phyloP scores from a whole-genome alignment of 2,888 invertebrate genomes.

The Ditula angustiorana region DNA sequence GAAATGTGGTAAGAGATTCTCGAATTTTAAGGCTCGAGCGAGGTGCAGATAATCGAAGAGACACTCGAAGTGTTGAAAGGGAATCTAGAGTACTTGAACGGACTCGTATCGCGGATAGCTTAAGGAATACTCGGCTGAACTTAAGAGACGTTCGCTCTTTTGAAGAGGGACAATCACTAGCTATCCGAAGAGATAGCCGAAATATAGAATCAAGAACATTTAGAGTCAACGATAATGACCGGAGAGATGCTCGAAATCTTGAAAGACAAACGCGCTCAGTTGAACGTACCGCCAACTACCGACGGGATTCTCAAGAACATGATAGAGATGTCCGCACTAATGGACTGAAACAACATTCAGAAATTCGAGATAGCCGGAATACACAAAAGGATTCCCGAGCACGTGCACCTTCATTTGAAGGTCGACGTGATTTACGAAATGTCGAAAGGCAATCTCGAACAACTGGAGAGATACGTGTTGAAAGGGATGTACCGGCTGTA shows the following conservation, averaged over 20 bases:
- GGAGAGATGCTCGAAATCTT: not conserved
- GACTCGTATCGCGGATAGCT: not conserved
- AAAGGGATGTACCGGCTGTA: slow-evolving; percentile 22
- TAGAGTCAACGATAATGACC: not conserved
- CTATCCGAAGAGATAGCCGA: slow-evolving; percentile 3
- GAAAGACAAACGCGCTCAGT: slow-evolving; percentile 9
- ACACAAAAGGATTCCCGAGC: not conserved
- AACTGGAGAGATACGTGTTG: slow-evolving; percentile 5
- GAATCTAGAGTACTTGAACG: not conserved
- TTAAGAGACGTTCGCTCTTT: not conserved
- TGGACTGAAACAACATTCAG: not conserved
- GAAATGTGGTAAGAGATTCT: not conserved
- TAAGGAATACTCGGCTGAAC: not conserved
- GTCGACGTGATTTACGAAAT: not conserved
- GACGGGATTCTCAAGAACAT: not conserved
- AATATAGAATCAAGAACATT: not conserved
- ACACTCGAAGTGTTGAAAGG: not conserved
- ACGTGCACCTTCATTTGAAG: not conserved
- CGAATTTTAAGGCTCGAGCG: not conserved
- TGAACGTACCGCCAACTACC: not conserved
- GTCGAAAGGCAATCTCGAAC: slow-evolving; percentile 7
- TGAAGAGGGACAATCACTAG: not conserved
- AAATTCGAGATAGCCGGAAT: not conserved
- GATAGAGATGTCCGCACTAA: not conserved
- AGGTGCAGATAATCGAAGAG: not conserved